A percentile compares a stretch with the other conserved stretches of the same genome.
These are phyloP conservation scores for Acromyrmex echinatior DNA, from an alignment of 1,140 invertebrate species.

Conservation along the genomic window DNA sequence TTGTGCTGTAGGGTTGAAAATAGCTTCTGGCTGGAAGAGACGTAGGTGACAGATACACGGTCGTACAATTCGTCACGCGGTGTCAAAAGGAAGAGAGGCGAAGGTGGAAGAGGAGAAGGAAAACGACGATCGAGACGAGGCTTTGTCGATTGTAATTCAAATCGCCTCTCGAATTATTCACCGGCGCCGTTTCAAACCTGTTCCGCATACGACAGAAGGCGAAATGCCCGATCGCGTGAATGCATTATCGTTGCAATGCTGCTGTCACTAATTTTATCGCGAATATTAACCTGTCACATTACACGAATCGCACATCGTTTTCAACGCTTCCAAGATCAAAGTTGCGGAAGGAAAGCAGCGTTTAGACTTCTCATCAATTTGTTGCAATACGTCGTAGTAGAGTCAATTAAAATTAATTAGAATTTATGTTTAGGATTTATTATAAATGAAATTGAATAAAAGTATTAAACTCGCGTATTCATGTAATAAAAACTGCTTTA, in stretches of 20 bases:
- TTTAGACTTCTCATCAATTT: neutral
- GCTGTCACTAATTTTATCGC: conserved; percentile 66
- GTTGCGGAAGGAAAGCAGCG: neutral
- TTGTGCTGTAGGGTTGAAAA: neutral
- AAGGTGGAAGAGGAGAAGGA: neutral
- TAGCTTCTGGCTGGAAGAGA: neutral
- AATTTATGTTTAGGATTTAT: neutral
- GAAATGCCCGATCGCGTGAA: conserved; percentile 55
- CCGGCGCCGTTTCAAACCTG: conserved; percentile 61
- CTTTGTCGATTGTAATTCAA: conserved; percentile 70
- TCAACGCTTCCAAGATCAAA: neutral
- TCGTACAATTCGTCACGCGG: conserved; percentile 35
- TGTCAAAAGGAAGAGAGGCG: conserved; percentile 27
- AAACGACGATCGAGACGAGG: conserved; percentile 52
- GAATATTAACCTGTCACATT: conserved; percentile 45
- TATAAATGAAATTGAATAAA: too few relatives aligned
- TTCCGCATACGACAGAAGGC: conserved; percentile 19
- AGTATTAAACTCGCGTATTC: too few relatives aligned
- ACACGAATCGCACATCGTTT: neutral
- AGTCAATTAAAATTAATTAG: neutral
- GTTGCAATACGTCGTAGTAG: neutral
- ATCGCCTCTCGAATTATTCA: conserved; percentile 68
- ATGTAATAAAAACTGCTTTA: too few relatives aligned
- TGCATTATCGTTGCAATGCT: conserved; percentile 61
- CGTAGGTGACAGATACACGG: conserved; percentile 35